Base-by-base conservation (phyloP, 1,140 invertebrate species). In the Fopius arisanus region DNA sequence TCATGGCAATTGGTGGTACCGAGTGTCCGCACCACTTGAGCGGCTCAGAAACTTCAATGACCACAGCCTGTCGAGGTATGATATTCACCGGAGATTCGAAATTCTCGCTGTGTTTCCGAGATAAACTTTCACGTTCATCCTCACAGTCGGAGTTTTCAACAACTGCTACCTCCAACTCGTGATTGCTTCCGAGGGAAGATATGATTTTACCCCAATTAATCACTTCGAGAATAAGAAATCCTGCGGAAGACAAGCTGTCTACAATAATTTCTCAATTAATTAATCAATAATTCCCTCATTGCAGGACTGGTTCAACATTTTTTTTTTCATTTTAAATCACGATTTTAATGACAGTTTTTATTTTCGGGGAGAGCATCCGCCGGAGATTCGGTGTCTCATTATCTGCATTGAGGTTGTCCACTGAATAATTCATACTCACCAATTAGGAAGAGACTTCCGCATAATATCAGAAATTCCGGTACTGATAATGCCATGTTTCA, bases 81-180 rank as follows among this genome's bases (percentile, higher is more conserved):
- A 89, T 89, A 77, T 89, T 89, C 9, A 89, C 82, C 0, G 88
- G 87, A 1, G 79, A 83, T 65, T 59, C 19, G 10, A 19, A 59
- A 59, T 23, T 59, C 23, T 59, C 54, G 16, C 54, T 59, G 2
- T 26, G 4, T 14, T 59, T 59, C 5, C 19, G 1, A 3, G 23
- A 59, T 59, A 59, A 59, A 59, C 54, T 59, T 59, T 28, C 54
- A 28, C 23, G 54, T 12, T 51, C 43, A 59, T 26, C 19, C 10
- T 26, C 23, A 12, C 26, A 21, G 0, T 59, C 54, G 6, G 54
- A 26, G 23, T 59, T 12, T 26, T 12, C 19, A 59, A 26, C 0
- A 1, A 28, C 54, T 2, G 54, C 9, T 59, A 59, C 19, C 10
- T 26, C 21, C 19, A 59, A 59, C 3, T 59, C 19, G 23, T 59